Evolutionary conservation across 2,113 vertebrate genomes (phyloP), one percentile per base, ranked within the genome.

Genomic region (Apaloderma vittatum): DNA sequence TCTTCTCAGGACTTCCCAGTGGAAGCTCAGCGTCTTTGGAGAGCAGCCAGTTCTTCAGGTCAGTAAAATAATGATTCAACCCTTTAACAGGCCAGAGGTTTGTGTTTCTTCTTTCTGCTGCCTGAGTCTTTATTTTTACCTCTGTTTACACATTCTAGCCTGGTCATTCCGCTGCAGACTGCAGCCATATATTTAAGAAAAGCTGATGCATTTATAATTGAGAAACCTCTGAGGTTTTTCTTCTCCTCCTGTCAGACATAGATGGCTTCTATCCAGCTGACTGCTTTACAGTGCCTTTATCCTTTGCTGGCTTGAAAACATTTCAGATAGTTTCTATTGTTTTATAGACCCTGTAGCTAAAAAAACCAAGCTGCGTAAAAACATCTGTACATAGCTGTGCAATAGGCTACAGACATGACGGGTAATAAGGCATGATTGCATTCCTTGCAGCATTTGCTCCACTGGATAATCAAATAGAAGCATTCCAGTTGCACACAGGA

Each of bases 231-330:
- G 86, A 94, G 80, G 22, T 85, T 97, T 97, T 94, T 91, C 73
- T 94, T 93, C 63, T 93, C 20, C 85, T 75, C 57, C 65, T 96
- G 82, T 95, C 93, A 90, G 96, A 76, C 80, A 46, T 62, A 70
- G 62, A 91, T 96, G 93, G 93, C 93, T 96, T 88, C 91, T 91
- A 70, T 96, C 92, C 94, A 94, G 70, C 30, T 83, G 83, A 95
- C 94, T 96, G 88, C 91, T 95, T 96, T 95, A 91, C 73, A 82
- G 83, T 62, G 86, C 89, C 74, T 96, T 97, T 95, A 93, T 96
- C 86, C 92, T 91, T 85, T 88, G 67, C 67, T 96, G 96, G 90
- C 93, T 92, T 94, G 86, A 93, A 95, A 95, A 91, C 80, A 72
- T 92, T 87, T 94, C 88, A 63, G 83, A 94, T 96, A 92, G 84